Base-by-base conservation (phyloP, 2,797 vertebrate genomes). In the Rhynchotus rufescens region DNA sequence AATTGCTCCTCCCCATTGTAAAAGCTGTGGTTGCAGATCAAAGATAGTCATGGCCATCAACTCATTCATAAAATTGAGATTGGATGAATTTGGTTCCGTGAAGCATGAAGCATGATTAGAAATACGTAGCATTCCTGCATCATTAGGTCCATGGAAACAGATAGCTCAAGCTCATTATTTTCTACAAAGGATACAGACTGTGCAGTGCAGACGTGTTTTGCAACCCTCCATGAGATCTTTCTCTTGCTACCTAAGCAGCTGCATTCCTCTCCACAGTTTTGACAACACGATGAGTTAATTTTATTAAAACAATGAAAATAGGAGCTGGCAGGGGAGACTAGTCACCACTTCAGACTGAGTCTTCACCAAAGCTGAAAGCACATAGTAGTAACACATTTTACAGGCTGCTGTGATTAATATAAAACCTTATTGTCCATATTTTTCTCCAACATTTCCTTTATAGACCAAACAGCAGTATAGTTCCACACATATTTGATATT, bases 271-370 rank as follows among this genome's bases (percentile, higher is more conserved):
- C 60, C 73, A 26, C 47, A 80, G 64, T 25, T 92, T 65, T 60
- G 32, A 51, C 21, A 60, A 54, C 40, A 12, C 45, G 30, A 67
- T 73, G 87, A 69, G 28, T 85, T 87, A 64, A 86, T 83, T 78
- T 32, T 76, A 71, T 78, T 91, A 90, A 89, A 89, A 86, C 32
- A 79, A 84, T 69, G 26, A 71, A 82, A 86, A 86, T 59, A 89
- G 32, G 62, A 69, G 9, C 14, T 65, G 83, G 73, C 13, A 42
- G 11, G 12, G 12, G 34, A 78, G 11, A 22, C 22, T 59, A 51
- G 28, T 47, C 69, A 66, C 66, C 66, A 51, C 38, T 72, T 83
- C 84, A 85, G 25, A 67, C 21, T 34, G 23, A 90, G 62, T 19
- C 6, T 64, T 85, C 32, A 64, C 23, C 60, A 67, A 80, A 85